phyloP scores from a whole-genome alignment of 2,113 vertebrate genomes.

The Calidris pugnax region DNA sequence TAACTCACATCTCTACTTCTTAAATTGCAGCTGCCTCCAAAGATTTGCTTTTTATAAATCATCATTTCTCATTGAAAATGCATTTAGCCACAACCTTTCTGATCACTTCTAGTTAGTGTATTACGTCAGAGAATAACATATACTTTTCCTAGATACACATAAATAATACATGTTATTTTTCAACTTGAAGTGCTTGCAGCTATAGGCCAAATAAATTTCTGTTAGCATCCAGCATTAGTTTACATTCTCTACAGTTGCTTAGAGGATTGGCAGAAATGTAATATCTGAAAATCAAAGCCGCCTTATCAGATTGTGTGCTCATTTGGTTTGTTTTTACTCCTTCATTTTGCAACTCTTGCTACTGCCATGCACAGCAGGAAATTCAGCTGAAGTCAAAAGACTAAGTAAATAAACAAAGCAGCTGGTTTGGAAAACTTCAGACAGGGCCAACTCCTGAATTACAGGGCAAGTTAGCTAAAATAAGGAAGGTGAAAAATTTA shows the following conservation, averaged over 20 bases:
- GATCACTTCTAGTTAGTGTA: neutral
- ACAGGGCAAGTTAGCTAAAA: neutral
- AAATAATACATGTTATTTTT: neutral
- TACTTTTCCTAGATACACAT: neutral
- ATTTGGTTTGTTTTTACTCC: constrained; percentile 41
- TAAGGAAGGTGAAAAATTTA: neutral
- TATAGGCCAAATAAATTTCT: neutral
- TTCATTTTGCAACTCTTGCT: neutral
- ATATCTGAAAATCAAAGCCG: neutral
- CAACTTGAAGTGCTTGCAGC: neutral
- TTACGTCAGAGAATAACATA: neutral
- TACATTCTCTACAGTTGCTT: neutral
- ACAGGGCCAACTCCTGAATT: neutral
- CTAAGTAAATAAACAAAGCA: constrained; percentile 49
- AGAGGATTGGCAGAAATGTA: neutral
- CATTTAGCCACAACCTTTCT: neutral
- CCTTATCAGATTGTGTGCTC: neutral
- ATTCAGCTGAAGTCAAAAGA: constrained; percentile 19
- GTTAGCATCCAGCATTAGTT: neutral
- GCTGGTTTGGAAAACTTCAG: neutral
- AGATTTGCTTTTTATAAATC: neutral
- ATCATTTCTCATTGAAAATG: neutral
- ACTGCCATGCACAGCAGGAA: neutral
- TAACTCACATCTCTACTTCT: neutral
- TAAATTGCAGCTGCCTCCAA: neutral